These are phyloP conservation scores for Oophaga sylvatica DNA, from an alignment of 2,797 vertebrate species.

Conservation along the genomic window DNA sequence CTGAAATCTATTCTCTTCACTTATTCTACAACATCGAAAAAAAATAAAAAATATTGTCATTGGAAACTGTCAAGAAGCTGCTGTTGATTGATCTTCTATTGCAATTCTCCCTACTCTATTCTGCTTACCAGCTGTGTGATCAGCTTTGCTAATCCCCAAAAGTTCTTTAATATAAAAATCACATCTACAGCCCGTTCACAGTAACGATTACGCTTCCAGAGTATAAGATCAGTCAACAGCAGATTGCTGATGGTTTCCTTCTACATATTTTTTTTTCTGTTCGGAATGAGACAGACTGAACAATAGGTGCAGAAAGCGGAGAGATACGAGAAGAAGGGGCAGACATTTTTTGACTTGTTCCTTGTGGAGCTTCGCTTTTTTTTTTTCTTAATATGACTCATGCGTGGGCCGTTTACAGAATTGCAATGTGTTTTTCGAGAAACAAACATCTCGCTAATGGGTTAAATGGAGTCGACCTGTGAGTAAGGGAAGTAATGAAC, in stretches of 20 bases:
- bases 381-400: neutral
- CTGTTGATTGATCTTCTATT: neutral
- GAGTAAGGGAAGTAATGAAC: conserved; percentile 20
- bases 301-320: neutral
- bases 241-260: neutral
- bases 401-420: neutral
- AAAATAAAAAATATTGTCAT: no score
- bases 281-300: neutral
- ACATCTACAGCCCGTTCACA: neutral
- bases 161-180: no score
- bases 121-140: no score
- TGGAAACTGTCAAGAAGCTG: neutral
- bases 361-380: neutral
- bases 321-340: neutral
- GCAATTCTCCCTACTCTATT: neutral
- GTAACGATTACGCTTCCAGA: neutral
- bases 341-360: neutral
- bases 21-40: no score
- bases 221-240: neutral
- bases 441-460: neutral
- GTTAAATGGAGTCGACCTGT: neutral
- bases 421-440: neutral
- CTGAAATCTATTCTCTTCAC: no score
- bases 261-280: no score
- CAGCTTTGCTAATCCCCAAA: no score